A percentile compares a stretch with the other conserved stretches of the same genome.
Conservation (phyloP, 2,113 vertebrate species). For the Dermatemys mawii region DNA sequence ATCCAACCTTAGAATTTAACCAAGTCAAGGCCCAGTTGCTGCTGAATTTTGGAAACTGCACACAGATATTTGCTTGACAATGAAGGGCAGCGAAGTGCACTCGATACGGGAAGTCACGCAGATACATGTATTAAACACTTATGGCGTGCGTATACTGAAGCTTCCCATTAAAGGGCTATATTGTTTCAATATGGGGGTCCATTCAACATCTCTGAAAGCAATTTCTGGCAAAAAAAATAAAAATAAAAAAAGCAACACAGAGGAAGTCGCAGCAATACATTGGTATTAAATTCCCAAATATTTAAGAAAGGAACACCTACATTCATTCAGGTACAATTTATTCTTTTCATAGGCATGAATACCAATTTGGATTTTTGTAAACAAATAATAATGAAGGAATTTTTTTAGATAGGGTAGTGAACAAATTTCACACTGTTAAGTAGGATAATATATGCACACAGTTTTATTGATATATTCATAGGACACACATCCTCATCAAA, state of each 20-base stretch:
- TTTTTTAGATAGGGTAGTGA: neutral
- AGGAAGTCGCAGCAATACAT: conserved; percentile 21
- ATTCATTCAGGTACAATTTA: conserved; percentile 29
- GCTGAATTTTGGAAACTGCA: conserved; percentile 53
- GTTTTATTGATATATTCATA: neutral
- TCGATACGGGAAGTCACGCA: conserved; percentile 34
- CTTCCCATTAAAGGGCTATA: conserved; percentile 40
- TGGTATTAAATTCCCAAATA: conserved; percentile 31
- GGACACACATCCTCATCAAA: neutral
- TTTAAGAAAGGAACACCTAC: conserved; percentile 48
- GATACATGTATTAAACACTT: conserved; percentile 18
- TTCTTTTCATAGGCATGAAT: conserved; percentile 20
- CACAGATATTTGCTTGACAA: conserved; percentile 48
- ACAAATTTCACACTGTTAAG: neutral
- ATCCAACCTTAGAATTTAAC: conserved; percentile 50
- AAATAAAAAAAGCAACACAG: neutral
- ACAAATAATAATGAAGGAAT: neutral
- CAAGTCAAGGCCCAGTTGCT: conserved; percentile 6
- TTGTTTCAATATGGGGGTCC: conserved; percentile 5
- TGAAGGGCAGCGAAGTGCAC: conserved; percentile 55
- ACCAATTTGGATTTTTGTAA: neutral
- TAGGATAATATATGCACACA: conserved; percentile 9
- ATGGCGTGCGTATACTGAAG: conserved; percentile 17
- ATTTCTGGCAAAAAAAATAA: conserved; percentile 41
- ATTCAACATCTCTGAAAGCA: conserved; percentile 26